Evolutionary conservation across 2,797 vertebrate species (phyloP), one percentile per base, ranked within the genome.

Genomic region (Cynopterus sphinx): DNA sequence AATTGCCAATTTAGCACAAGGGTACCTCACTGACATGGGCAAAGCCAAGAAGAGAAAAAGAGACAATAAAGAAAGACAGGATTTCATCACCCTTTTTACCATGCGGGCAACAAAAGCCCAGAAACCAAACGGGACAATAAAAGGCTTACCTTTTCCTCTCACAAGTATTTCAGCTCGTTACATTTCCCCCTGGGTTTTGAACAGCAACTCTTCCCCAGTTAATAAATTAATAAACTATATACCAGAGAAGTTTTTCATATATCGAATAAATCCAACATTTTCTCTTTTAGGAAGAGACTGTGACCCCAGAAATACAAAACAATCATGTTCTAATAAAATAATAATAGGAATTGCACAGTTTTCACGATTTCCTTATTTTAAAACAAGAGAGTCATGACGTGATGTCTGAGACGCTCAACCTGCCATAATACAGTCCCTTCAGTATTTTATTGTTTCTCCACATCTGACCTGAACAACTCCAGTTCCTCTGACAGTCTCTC

Each of bases 241-340:
- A 28, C 46, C 6, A 6, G 59, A 63, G 3, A 63, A 16, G 49
- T 33, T 85, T 55, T 68, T 70, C 73, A 49, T 51, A 36, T 46
- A 33, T 2, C n/a, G 19, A 13, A 61, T 61, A 91, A 77, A 90
- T 2, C 7, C 16, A 63, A 16, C 6, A 1, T 67, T 24, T 73
- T 78, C 83, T 77, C 28, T 86, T 73, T 85, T 10, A 39, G 51
- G 51, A 89, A 39, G 0, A 70, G 83, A 33, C 31, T 3, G 2
- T 17, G 19, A 28, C 53, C 88, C 87, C 22, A 7, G 39, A 85
- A 70, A 79, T 16, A 36, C 61, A 92, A 68, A 89, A 51, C 92
- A 65, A 73, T 91, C 59, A 36, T 1, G 41, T 59, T 28, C 61
- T 55, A 89, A 93, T 88, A 71, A 91, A 95, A 88, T 33, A 70